Evolutionary conservation across 1,140 invertebrate genomes (phyloP).

Genomic region (Calephelis nemesis): DNA sequence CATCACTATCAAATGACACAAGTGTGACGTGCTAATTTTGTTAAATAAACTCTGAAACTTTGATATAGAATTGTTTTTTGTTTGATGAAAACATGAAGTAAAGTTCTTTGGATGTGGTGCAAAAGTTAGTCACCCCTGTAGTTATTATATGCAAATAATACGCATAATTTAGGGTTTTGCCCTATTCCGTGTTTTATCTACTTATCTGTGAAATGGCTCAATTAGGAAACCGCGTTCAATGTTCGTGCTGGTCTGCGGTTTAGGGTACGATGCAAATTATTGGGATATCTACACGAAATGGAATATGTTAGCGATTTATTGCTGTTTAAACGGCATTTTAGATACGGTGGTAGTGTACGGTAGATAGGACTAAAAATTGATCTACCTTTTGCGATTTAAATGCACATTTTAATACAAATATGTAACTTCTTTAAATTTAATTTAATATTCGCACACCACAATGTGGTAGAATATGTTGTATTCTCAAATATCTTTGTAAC

Average conservation of each 20-base stretch:
- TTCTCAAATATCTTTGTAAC: no score
- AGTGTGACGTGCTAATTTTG: neutral
- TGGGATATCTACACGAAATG: conserved; percentile 46
- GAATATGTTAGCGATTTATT: conserved; percentile 74
- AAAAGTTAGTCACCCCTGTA: conserved; percentile 51
- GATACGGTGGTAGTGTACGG: no score
- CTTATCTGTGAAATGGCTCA: conserved; percentile 77
- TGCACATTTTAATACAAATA: no score
- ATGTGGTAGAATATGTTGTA: no score
- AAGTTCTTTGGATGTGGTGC: conserved; percentile 22
- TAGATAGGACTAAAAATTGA: no score
- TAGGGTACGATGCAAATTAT: conserved; percentile 45
- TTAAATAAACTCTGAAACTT: conserved; percentile 22
- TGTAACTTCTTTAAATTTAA: no score
- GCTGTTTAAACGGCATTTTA: conserved; percentile 18
- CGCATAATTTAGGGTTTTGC: conserved; percentile 69
- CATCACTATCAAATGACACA: conserved; percentile 30
- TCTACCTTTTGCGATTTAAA: no score
- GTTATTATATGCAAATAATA: conserved; percentile 77
- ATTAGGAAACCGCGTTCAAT: conserved; percentile 59
- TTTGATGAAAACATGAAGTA: conserved; percentile 1
- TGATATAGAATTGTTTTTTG: conserved; percentile 28
- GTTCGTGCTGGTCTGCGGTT: conserved; percentile 38
- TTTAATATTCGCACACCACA: no score
- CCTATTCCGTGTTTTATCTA: conserved; percentile 74